phyloP scores from a whole-genome alignment of 2,888 invertebrate species.

The Candidula unifasciata region DNA sequence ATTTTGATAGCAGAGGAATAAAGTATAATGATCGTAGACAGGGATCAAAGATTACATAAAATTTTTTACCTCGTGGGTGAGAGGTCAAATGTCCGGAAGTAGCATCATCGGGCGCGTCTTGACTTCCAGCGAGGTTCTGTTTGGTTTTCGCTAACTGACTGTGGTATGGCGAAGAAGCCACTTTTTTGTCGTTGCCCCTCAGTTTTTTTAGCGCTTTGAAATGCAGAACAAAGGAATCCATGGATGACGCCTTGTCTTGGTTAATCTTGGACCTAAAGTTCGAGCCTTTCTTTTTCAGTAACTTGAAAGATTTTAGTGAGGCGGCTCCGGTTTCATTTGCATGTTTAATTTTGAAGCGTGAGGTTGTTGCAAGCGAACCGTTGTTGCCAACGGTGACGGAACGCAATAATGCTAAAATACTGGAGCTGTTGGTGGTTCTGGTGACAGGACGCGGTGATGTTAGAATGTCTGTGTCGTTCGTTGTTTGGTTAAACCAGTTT shows the following conservation, averaged over 20 bases:
- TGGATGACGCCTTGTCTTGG: not conserved
- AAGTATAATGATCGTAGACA: no score
- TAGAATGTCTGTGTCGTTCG: no score
- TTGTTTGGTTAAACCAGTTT: not conserved
- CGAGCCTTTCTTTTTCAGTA: not conserved
- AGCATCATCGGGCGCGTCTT: slow-evolving; percentile 46
- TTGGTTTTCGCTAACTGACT: not conserved
- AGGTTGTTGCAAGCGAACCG: no score
- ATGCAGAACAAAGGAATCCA: no score
- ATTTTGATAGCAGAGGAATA: no score
- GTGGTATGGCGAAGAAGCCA: slow-evolving; percentile 5
- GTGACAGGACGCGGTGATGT: no score
- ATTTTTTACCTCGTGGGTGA: slow-evolving; percentile 47
- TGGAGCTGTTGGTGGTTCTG: no score
- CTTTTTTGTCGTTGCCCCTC: not conserved
- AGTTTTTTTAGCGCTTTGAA: not conserved
- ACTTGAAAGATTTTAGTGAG: not conserved
- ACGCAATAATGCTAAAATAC: no score
- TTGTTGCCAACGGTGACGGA: no score
- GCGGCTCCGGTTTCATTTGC: no score
- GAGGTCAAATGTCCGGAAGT: slow-evolving; percentile 45
- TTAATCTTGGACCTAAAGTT: not conserved
- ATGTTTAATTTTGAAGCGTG: no score
- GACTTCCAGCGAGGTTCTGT: slow-evolving; percentile 22
- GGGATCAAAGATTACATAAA: no score